These are phyloP conservation scores for Geotrupes spiniger DNA, from an alignment of 2,888 invertebrate genomes.

Conservation along the genomic window DNA sequence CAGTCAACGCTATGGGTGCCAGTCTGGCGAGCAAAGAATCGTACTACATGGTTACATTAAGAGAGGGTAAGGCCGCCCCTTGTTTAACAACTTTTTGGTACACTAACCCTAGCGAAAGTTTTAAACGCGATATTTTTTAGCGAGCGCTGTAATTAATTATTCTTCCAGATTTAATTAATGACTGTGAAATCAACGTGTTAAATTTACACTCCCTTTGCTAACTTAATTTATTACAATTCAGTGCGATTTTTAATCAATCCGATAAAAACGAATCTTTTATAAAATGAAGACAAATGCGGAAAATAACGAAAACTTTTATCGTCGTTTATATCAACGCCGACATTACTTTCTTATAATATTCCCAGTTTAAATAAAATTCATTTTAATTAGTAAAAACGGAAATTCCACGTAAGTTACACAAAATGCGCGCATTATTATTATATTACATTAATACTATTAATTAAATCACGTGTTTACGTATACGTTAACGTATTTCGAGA, in stretches of 20 bases:
- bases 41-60: constrained; percentile 70
- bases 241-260: constrained; percentile 20
- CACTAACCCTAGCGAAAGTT: constrained; percentile 11
- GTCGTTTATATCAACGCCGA: no score
- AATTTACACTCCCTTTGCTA: constrained; percentile 19
- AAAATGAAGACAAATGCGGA: constrained; percentile 11
- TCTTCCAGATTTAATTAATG: constrained; percentile 27
- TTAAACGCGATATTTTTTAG: constrained; percentile 11
- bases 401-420: no score
- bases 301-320: neutral
- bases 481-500: no score
- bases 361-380: no score
- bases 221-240: constrained; percentile 16
- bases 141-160: constrained; percentile 23
- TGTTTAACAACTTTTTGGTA: constrained; percentile 8
- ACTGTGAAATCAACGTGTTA: constrained; percentile 20
- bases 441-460: no score
- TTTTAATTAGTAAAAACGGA: no score
- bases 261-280: constrained; percentile 6
- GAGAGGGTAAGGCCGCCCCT: constrained; percentile 60
- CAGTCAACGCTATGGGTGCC: constrained; percentile 68
- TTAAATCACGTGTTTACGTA: no score
- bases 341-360: no score
- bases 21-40: constrained; percentile 68
- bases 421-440: no score